Conservation (phyloP, 1,140 invertebrate genomes). For the Pogonomyrmex californicus region DNA sequence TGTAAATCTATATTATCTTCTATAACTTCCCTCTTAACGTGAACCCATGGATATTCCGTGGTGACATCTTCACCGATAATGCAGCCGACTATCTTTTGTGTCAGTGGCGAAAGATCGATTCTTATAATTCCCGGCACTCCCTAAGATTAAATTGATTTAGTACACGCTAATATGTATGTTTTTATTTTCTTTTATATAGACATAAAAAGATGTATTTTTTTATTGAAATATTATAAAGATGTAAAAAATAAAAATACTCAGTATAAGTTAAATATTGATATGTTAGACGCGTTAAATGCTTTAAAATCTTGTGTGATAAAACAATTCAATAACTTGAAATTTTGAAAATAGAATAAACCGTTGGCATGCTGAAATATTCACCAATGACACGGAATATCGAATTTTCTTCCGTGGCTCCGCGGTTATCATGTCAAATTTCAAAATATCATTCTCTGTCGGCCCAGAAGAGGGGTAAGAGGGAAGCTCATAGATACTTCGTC, state of each 20-base stretch:
- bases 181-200: not conserved
- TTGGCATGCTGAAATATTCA: conserved; percentile 46
- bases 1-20: conserved; percentile 88
- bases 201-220: not conserved
- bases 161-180: not conserved
- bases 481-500: conserved; percentile 76
- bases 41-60: conserved; percentile 92
- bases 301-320: not conserved
- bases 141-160: conserved; percentile 54
- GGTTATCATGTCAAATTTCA: conserved; percentile 22
- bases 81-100: conserved; percentile 87
- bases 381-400: conserved; percentile 74
- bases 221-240: not conserved
- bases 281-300: not conserved
- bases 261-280: not conserved
- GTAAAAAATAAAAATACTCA: not conserved
- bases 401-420: conserved; percentile 41
- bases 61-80: conserved; percentile 88
- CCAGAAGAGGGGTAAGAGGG: conserved; percentile 57
- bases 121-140: conserved; percentile 77
- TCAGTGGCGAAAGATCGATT: conserved; percentile 82
- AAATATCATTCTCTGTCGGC: conserved; percentile 52
- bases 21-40: conserved; percentile 88
- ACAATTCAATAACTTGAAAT: conserved; percentile 13
- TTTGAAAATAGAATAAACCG: conserved; percentile 14